phyloP scores from a whole-genome alignment of 2,113 vertebrate species.

The Lamprotornis superbus region DNA sequence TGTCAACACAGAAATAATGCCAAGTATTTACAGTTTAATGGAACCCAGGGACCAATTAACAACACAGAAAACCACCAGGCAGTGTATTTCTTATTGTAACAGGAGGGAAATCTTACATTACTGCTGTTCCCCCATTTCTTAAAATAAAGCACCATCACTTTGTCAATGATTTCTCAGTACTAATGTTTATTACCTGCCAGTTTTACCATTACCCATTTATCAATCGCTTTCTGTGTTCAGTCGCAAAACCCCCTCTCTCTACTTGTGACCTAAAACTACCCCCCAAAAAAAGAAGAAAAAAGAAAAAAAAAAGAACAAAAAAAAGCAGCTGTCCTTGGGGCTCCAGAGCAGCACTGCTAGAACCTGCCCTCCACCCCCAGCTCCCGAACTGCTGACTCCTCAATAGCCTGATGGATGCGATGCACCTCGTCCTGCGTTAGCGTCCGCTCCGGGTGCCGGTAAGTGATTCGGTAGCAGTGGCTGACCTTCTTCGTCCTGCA shows the following conservation, averaged over 20 bases:
- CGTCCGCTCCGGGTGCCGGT: conserved; percentile 92
- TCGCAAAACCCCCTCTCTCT: not conserved
- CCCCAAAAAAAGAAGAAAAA: not conserved
- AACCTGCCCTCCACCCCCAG: conserved; percentile 88
- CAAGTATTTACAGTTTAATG: conserved; percentile 46
- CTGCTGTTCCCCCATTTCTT: not conserved
- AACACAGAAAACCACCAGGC: conserved; percentile 10
- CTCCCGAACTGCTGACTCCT: conserved; percentile 72
- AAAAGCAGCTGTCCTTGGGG: not conserved
- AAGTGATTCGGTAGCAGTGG: conserved; percentile 89
- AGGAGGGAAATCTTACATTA: not conserved
- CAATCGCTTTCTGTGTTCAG: not conserved
- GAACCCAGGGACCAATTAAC: conserved; percentile 63
- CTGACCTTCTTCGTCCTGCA: conserved; percentile 85
- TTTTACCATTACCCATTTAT: not conserved
- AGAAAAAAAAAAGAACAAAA: not conserved
- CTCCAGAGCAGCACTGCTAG: conserved; percentile 21
- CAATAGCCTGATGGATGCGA: conserved; percentile 79
- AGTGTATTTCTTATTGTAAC: conserved; percentile 5
- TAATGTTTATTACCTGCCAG: conserved; percentile 64
- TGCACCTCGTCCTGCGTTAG: conserved; percentile 85
- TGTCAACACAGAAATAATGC: conserved; percentile 44
- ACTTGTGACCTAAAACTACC: not conserved
- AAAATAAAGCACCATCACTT: conserved; percentile 5
- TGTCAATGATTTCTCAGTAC: conserved; percentile 38